phyloP scores from a whole-genome alignment of 2,113 vertebrate species.

The Ciconia boyciana region DNA sequence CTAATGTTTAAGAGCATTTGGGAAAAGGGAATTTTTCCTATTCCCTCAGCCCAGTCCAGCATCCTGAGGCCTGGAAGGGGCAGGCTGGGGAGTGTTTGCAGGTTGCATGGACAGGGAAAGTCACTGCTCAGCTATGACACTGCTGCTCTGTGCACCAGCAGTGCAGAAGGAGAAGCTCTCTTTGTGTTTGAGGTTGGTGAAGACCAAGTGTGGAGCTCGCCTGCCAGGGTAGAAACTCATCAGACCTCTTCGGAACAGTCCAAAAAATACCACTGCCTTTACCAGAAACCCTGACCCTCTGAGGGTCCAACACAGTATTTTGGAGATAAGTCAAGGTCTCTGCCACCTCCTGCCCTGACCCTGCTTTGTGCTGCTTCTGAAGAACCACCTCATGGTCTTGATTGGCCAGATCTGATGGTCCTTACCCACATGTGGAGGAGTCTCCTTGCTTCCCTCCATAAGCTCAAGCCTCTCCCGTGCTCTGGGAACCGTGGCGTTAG shows the following conservation, averaged over 20 bases:
- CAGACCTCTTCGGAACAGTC: background rate
- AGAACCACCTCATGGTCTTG: background rate
- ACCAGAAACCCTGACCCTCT: background rate
- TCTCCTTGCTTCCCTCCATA: background rate
- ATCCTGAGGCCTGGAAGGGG: background rate
- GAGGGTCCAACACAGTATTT: background rate
- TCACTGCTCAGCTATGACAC: background rate
- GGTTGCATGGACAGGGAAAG: background rate
- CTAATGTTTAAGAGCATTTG: background rate
- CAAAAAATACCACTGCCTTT: background rate
- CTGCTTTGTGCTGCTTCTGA: background rate
- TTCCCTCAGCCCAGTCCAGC: background rate
- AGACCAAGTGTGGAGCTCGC: background rate
- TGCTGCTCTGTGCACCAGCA: background rate
- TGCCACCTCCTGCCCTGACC: background rate
- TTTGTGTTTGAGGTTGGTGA: background rate
- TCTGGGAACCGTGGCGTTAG: background rate
- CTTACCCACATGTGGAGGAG: background rate
- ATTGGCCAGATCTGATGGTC: background rate
- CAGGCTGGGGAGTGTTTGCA: background rate
- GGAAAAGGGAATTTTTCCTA: background rate
- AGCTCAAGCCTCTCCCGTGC: background rate
- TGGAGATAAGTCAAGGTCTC: background rate
- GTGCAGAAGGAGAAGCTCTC: background rate
- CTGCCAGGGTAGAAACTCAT: background rate